Conservation (phyloP, 2,888 invertebrate species). For the Rhopalosiphum nymphaeae region DNA sequence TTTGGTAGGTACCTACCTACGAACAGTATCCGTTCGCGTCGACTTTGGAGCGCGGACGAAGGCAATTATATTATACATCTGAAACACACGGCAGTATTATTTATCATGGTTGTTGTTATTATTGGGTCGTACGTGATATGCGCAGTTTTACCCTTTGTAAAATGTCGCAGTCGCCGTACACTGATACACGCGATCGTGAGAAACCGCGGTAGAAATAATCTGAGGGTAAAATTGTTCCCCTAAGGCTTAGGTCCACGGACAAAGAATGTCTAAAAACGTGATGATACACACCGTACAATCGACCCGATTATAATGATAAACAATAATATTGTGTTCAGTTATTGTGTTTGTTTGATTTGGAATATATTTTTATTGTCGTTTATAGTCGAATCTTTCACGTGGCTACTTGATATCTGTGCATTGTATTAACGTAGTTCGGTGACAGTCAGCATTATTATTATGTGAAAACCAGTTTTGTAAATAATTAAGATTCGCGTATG, state of each 20-base stretch:
- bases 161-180: background rate
- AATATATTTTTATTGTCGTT: background rate
- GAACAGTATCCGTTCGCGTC: background rate
- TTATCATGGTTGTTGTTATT: background rate
- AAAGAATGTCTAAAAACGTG: background rate
- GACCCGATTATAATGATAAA: background rate
- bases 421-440: background rate
- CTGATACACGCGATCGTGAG: background rate
- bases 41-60: background rate
- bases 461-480: background rate
- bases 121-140: background rate
- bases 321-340: background rate
- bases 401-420: background rate
- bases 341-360: background rate
- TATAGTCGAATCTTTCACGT: background rate
- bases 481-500: background rate
- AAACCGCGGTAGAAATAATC: background rate
- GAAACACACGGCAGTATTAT: background rate
- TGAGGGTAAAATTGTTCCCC: background rate
- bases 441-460: background rate
- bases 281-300: background rate
- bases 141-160: background rate
- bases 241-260: background rate
- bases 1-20: background rate
- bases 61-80: background rate